Evolutionary conservation across 1,140 invertebrate genomes (phyloP).

Genomic region (Augochlora pura): DNA sequence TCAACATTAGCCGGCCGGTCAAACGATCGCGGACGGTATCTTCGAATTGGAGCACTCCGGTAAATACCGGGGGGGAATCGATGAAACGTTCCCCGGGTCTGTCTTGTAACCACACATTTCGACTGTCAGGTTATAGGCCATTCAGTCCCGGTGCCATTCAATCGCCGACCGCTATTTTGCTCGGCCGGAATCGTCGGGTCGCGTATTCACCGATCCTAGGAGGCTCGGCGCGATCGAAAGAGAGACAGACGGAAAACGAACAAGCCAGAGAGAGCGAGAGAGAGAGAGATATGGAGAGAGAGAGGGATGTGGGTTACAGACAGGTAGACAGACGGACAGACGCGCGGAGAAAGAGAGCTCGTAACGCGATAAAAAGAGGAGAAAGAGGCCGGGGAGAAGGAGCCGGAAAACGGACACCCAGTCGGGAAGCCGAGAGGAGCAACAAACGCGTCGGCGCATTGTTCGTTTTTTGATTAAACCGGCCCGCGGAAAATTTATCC

Average conservation of each 20-base stretch:
- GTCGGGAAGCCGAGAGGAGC: too few species aligned
- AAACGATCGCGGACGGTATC: background rate
- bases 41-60: conserved; percentile 2
- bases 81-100: conserved; percentile 37
- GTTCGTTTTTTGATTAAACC: conserved; percentile 30
- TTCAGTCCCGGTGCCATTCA: conserved; percentile 55
- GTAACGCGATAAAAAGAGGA: background rate
- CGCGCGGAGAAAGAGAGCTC: too few species aligned
- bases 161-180: conserved; percentile 50
- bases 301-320: too few species aligned
- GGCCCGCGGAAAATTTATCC: conserved; percentile 21
- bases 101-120: conserved; percentile 47
- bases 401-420: background rate
- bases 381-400: background rate
- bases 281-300: too few species aligned
- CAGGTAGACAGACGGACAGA: background rate
- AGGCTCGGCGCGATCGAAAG: background rate
- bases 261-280: too few species aligned
- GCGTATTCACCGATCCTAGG: background rate
- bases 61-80: conserved; percentile 33
- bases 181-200: conserved; percentile 1
- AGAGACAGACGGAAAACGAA: background rate
- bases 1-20: background rate
- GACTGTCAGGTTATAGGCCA: conserved; percentile 52
- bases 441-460: conserved; percentile 6